Evolutionary conservation across 2,888 invertebrate genomes (phyloP).

Genomic region (Dione vanillae): DNA sequence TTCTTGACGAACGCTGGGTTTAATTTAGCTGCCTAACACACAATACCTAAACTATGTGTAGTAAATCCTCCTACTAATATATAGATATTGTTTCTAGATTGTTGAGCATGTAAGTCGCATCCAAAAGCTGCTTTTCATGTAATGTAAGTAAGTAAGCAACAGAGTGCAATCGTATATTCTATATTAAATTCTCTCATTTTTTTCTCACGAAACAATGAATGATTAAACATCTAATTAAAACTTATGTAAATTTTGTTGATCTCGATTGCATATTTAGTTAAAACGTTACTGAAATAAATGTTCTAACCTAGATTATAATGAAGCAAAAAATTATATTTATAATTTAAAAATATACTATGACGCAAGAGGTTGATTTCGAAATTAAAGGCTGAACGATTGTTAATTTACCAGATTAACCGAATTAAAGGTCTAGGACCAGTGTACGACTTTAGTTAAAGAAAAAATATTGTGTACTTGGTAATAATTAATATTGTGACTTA

Average conservation of each 20-base stretch:
- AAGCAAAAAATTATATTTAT: constrained; percentile 27
- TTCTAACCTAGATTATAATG: constrained; percentile 30
- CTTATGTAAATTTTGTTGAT: constrained; percentile 7
- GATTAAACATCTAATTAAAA: not conserved
- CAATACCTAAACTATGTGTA: no score
- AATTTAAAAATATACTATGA: constrained; percentile 18
- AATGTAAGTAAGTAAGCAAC: no score
- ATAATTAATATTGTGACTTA: no score
- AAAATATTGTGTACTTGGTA: not conserved
- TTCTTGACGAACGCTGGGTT: no score
- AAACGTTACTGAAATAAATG: constrained; percentile 21
- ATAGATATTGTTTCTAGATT: no score
- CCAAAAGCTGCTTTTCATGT: no score
- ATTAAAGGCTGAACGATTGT: constrained; percentile 20
- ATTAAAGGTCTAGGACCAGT: constrained; percentile 3
- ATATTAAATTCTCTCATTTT: no score
- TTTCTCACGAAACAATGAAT: not conserved
- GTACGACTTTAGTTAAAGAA: not conserved
- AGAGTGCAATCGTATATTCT: no score
- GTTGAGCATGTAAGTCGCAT: no score
- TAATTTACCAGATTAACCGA: constrained; percentile 12
- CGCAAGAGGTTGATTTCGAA: constrained; percentile 10
- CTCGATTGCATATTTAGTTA: constrained; percentile 1
- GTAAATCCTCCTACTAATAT: no score
- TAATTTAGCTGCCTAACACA: no score